Conservation (phyloP, 1,140 invertebrate genomes). For the Doryteuthis pealeii region DNA sequence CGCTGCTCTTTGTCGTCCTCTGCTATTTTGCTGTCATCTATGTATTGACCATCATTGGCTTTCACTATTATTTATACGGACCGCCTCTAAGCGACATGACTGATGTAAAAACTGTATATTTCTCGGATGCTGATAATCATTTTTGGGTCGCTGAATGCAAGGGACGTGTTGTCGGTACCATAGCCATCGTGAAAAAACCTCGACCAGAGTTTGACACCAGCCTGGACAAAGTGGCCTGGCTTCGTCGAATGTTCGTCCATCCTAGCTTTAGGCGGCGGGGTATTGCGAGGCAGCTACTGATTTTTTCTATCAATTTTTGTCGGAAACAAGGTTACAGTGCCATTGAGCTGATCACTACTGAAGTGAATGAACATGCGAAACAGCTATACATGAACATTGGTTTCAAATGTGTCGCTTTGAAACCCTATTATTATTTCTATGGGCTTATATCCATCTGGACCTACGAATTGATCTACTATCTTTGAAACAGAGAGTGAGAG, state of each 20-base stretch:
- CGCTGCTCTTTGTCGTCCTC: background rate
- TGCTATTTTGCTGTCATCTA: background rate
- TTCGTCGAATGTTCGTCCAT: conserved; percentile 19
- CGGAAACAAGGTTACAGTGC: conserved; percentile 9
- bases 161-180: conserved; percentile 17
- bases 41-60: background rate
- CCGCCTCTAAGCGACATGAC: conserved; percentile 16
- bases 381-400: conserved; percentile 11
- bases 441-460: conserved; percentile 17
- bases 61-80: conserved; percentile 16
- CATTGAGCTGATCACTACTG: conserved; percentile 16
- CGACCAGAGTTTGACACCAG: background rate
- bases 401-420: conserved; percentile 9
- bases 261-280: conserved; percentile 14
- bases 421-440: conserved; percentile 14
- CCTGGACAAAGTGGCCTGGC: conserved; percentile 13
- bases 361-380: conserved; percentile 15
- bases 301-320: conserved; percentile 15
- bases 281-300: conserved; percentile 14
- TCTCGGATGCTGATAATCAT: conserved; percentile 5
- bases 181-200: conserved; percentile 15
- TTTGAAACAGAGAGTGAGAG: conserved; percentile 32
- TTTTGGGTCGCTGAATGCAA: conserved; percentile 21
- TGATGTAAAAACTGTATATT: conserved; percentile 12
- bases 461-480: conserved; percentile 46